These are phyloP conservation scores for Perizoma flavofasciatum DNA, from an alignment of 2,888 invertebrate genomes.

Conservation along the genomic window DNA sequence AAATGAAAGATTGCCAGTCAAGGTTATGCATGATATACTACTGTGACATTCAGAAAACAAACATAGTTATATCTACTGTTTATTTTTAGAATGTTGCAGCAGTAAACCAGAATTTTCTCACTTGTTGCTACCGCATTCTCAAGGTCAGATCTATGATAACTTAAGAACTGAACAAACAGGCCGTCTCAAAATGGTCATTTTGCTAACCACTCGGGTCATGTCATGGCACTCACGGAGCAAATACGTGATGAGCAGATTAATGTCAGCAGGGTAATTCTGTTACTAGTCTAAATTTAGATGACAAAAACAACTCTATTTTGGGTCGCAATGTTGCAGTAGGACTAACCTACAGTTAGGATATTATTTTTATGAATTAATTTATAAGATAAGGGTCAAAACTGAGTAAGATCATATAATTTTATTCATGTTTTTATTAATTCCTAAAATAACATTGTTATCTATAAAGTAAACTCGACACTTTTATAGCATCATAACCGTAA, in stretches of 20 bases:
- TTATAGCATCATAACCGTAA: conserved; percentile 8
- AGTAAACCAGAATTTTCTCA: too few species aligned
- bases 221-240: conserved; percentile 57
- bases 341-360: conserved; percentile 13
- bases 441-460: conserved; percentile 11
- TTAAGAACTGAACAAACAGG: conserved; percentile 50
- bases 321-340: conserved; percentile 5
- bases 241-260: conserved; percentile 50
- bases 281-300: conserved; percentile 33
- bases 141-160: conserved; percentile 70
- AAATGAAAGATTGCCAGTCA: too few species aligned
- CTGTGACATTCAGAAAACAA: conserved; percentile 17
- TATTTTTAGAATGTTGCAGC: too few species aligned
- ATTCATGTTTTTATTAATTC: conserved; percentile 18
- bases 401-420: conserved; percentile 7
- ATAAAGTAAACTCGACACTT: conserved; percentile 4
- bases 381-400: conserved; percentile 1
- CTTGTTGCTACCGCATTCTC: conserved; percentile 59
- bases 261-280: conserved; percentile 24
- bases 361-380: conserved; percentile 2
- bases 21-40: background rate
- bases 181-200: conserved; percentile 56
- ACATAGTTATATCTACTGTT: conserved; percentile 48
- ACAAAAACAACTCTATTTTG: conserved; percentile 28
- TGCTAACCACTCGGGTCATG: conserved; percentile 55